These are phyloP conservation scores for Cossypha niveicapilla DNA, from an alignment of 2,797 vertebrate species.

Conservation along the genomic window DNA sequence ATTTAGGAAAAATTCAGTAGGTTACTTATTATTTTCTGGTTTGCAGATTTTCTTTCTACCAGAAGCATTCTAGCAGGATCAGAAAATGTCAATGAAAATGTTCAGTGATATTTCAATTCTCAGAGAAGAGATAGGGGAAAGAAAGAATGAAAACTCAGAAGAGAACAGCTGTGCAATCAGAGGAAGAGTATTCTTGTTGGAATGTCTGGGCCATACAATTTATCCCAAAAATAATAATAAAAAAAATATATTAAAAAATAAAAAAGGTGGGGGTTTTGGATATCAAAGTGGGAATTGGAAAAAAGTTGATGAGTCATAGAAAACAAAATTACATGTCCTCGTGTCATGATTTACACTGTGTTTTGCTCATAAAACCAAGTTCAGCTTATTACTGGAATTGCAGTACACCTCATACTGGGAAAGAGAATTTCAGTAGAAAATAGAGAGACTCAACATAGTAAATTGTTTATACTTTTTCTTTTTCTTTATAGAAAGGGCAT, in stretches of 20 bases:
- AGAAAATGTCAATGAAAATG: neutral
- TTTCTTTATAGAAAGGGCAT: neutral
- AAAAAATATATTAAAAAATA: neutral
- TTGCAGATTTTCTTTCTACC: neutral
- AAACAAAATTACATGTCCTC: constrained; percentile 19
- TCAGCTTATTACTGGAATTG: neutral
- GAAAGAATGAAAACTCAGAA: neutral
- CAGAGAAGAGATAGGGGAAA: neutral
- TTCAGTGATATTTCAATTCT: neutral
- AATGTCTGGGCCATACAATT: neutral
- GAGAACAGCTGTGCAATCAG: neutral
- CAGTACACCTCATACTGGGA: neutral
- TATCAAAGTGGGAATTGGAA: neutral
- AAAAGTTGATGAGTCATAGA: constrained; percentile 23
- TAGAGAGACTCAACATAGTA: neutral
- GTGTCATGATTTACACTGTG: constrained; percentile 4
- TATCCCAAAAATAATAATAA: neutral
- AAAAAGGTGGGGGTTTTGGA: neutral
- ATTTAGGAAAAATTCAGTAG: neutral
- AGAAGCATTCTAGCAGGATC: neutral
- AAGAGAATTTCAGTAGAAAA: neutral
- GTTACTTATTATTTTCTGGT: neutral
- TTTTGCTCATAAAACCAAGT: constrained; percentile 33
- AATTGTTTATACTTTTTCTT: neutral
- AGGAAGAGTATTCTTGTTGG: neutral